Conservation (phyloP, 2,888 invertebrate species). For the Crocallis elinguaria region DNA sequence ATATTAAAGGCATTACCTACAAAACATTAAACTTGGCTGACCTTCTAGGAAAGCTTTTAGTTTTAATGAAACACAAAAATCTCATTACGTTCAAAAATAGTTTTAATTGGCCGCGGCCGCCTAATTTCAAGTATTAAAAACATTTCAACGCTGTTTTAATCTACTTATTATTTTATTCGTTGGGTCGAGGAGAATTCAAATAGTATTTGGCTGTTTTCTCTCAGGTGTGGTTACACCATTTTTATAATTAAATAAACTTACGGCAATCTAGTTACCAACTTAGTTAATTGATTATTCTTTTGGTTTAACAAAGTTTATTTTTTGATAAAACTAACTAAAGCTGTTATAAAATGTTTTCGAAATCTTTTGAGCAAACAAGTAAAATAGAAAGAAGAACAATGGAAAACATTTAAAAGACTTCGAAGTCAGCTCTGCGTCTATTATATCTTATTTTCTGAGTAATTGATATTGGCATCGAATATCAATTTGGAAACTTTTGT, state of each 20-base stretch:
- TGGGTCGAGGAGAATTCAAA: not conserved
- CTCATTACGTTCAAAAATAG: constrained; percentile 14
- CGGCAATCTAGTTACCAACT: not conserved
- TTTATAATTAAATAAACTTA: not conserved
- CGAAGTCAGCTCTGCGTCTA: too few species aligned
- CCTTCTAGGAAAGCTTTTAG: not conserved
- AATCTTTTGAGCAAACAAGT: too few species aligned
- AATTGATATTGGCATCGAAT: too few species aligned
- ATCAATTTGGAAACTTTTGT: too few species aligned
- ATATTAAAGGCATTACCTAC: not conserved
- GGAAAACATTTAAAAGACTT: too few species aligned
- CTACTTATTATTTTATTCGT: not conserved
- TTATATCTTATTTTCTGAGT: too few species aligned
- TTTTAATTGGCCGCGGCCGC: constrained; percentile 5
- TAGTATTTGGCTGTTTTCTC: constrained; percentile 5
- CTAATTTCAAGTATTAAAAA: constrained; percentile 2
- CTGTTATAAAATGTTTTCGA: too few species aligned
- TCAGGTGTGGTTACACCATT: not conserved
- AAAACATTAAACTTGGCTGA: not conserved
- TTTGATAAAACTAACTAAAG: too few species aligned
- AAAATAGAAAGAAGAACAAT: too few species aligned
- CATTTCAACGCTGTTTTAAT: not conserved
- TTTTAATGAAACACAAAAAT: constrained; percentile 10
- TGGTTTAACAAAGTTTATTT: too few species aligned
- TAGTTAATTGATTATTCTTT: too few species aligned